Percentiles rank a stretch among this genome's conserved stretches.
Conservation (phyloP, 2,888 invertebrate species). For the Xestia xanthographa region DNA sequence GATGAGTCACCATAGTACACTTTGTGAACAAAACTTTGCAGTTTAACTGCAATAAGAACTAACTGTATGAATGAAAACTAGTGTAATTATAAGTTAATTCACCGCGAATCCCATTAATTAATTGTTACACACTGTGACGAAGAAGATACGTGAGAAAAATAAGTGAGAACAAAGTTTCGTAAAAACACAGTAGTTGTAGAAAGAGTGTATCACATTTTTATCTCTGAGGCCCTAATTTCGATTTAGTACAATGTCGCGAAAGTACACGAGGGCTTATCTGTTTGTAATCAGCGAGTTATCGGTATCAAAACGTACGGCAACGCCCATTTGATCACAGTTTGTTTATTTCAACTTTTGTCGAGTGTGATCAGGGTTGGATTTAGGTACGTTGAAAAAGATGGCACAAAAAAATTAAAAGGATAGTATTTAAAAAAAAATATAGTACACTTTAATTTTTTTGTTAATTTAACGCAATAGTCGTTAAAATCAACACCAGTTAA, state of each 20-base stretch:
- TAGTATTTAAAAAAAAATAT: no score
- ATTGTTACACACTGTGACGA: constrained; percentile 39
- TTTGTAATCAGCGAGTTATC: constrained; percentile 84
- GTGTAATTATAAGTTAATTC: constrained; percentile 32
- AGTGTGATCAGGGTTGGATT: no score
- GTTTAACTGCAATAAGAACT: constrained; percentile 15
- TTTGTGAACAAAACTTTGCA: constrained; percentile 41
- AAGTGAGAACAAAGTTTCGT: constrained; percentile 39
- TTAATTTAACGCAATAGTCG: no score
- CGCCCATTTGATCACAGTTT: constrained; percentile 83
- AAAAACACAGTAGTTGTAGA: constrained; percentile 31
- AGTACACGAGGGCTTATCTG: constrained; percentile 79
- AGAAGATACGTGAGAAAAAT: constrained; percentile 33
- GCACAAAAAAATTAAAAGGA: no score
- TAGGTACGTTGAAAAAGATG: no score
- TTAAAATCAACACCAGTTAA: no score
- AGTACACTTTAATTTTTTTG: no score
- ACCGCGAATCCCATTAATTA: constrained; percentile 27
- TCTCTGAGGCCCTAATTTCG: constrained; percentile 75
- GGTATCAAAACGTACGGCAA: constrained; percentile 79
- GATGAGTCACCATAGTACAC: constrained; percentile 77
- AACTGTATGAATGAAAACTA: constrained; percentile 78
- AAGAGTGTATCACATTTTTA: constrained; percentile 62
- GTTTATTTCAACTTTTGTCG: constrained; percentile 75
- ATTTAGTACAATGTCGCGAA: constrained; percentile 79